phyloP scores from a whole-genome alignment of 2,888 invertebrate genomes.

The Eupithecia vulgata region DNA sequence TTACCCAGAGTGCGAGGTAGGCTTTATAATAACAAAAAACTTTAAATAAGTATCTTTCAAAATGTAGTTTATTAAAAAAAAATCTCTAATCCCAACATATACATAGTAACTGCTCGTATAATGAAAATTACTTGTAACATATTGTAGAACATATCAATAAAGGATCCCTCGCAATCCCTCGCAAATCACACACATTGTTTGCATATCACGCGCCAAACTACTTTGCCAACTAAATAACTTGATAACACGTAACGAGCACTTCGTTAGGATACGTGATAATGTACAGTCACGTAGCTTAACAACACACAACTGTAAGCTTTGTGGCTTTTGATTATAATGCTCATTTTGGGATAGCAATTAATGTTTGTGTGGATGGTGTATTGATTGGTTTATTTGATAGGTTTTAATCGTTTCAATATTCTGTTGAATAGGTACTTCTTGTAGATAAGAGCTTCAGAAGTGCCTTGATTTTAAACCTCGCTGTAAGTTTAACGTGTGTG shows the following conservation, averaged over 20 bases:
- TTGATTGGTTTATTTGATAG: neutral
- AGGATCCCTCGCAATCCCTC: neutral
- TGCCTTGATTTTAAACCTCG: neutral
- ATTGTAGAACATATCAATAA: neutral
- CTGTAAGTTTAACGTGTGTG: neutral
- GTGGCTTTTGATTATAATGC: neutral
- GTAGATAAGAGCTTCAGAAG: neutral
- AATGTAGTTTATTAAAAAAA: too few species aligned
- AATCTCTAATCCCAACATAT: too few species aligned
- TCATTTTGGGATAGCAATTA: neutral
- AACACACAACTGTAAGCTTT: neutral
- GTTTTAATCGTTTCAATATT: neutral
- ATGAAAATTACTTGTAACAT: neutral
- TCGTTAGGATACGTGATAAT: slow-evolving; percentile 9
- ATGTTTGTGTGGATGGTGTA: neutral
- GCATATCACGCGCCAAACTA: slow-evolving; percentile 13
- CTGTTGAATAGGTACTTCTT: neutral
- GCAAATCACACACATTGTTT: slow-evolving; percentile 10
- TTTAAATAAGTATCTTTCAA: too few species aligned
- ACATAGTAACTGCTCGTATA: neutral
- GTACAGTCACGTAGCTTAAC: neutral
- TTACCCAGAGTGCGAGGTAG: too few species aligned
- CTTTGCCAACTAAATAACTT: slow-evolving; percentile 13
- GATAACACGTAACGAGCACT: slow-evolving; percentile 8
- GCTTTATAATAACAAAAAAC: too few species aligned